Evolutionary conservation across 2,888 invertebrate species (phyloP), one percentile per base, ranked within the genome.

Genomic region (Osedax fenrisi): DNA sequence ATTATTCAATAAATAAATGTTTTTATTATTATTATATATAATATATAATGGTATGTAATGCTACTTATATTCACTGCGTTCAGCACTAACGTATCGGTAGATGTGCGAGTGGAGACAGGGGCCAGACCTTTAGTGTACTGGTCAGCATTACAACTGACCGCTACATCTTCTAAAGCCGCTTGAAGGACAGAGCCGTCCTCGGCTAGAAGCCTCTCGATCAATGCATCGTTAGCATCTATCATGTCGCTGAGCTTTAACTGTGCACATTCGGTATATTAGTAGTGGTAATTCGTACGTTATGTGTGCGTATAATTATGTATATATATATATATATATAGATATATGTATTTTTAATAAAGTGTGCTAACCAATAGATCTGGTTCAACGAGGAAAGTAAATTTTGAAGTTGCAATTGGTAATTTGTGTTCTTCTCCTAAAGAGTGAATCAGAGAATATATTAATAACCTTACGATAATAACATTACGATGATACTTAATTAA

Each of bases 381-480:
- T n/a, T 72, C 56, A 13, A 68, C 67, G 3, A 76, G 25, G 26
- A 77, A 77, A 2, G 77, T 77, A 23, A 77, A 22, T 72, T 77
- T 77, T 10, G 77, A 66, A n/a, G 77, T 61, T 2, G 75, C 73
- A 10, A 74, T 62, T 2, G 77, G 77, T 25, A 41, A 41, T 41
- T 41, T 41, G 41, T 41, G 17, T 41, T 41, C 41, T 10, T 17
- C 17, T 41, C 41, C 41, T 41, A 41, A 10, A 17, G 41, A 41
- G 41, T 41, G 41, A 41, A 10, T 17, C 5, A 41, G 41, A 41
- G n/a, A n/a, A n/a, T n/a, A n/a, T n/a, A n/a, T n/a, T n/a, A n/a
- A n/a, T n/a, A n/a, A n/a, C n/a, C n/a, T n/a, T n/a, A n/a, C n/a
- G n/a, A n/a, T n/a, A n/a, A n/a, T n/a, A n/a, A n/a, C n/a, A n/a